A percentile compares a stretch with the other conserved stretches of the same genome.
Evolutionary conservation across 2,888 invertebrate species (phyloP).

Genomic region (Diaperis boleti): DNA sequence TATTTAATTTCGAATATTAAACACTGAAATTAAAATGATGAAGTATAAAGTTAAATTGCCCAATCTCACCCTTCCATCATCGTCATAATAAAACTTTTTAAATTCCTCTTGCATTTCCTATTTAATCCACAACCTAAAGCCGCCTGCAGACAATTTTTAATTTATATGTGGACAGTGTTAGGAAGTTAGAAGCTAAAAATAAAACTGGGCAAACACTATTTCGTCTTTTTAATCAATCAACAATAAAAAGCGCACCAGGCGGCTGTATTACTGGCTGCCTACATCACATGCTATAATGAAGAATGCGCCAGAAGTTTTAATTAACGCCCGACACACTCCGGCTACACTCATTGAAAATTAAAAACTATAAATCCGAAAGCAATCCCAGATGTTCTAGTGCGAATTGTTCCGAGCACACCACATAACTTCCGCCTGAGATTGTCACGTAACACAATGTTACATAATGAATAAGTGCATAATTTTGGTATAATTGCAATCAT

Average conservation of each 20-base stretch:
- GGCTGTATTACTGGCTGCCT: conserved; percentile 26
- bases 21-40: no score
- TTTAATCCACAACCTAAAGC: no score
- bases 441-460: conserved; percentile 39
- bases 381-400: conserved; percentile 25
- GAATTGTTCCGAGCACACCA: conserved; percentile 4
- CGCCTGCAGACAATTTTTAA: no score
- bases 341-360: conserved; percentile 23
- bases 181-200: no score
- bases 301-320: conserved; percentile 14
- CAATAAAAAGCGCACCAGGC: not conserved
- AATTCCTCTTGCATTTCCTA: no score
- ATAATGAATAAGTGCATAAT: conserved; percentile 40
- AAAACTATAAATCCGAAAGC: conserved; percentile 33
- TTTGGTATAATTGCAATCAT: conserved; percentile 38
- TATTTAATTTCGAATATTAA: no score
- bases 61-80: no score
- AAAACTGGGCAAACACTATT: not conserved
- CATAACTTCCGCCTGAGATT: conserved; percentile 37
- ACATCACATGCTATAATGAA: conserved; percentile 1
- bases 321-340: not conserved
- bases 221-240: not conserved
- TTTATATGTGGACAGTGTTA: no score
- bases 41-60: no score
- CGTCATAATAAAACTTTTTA: no score